A percentile compares a stretch with the other conserved stretches of the same genome.
Evolutionary conservation across 2,797 vertebrate genomes (phyloP).

Genomic region (Podargus strigoides): DNA sequence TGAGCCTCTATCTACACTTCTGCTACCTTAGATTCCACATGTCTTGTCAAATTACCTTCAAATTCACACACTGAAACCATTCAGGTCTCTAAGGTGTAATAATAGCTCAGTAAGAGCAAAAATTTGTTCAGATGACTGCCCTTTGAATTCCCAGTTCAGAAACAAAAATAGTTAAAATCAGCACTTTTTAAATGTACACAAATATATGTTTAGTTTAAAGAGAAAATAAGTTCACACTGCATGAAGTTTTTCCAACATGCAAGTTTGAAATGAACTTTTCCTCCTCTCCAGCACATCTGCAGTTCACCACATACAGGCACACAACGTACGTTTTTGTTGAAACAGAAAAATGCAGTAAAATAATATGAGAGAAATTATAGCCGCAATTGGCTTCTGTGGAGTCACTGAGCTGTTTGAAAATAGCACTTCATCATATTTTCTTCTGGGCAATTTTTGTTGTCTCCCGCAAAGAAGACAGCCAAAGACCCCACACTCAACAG

Average conservation of each 20-base stretch:
- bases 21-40: conserved; percentile 26
- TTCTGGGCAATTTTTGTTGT: not conserved
- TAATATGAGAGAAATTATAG: not conserved
- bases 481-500: not conserved
- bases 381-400: not conserved
- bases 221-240: conserved; percentile 24
- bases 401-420: not conserved
- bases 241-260: not conserved
- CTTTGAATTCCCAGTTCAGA: conserved; percentile 21
- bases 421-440: not conserved
- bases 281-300: conserved; percentile 26
- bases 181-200: not conserved
- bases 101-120: conserved; percentile 38
- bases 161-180: conserved; percentile 48
- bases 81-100: conserved; percentile 45
- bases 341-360: conserved; percentile 5
- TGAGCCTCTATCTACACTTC: not conserved
- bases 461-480: not conserved
- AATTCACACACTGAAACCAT: not conserved
- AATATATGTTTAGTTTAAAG: conserved; percentile 37
- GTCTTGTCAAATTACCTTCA: conserved; percentile 59
- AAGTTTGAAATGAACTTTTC: conserved; percentile 11
- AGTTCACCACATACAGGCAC: not conserved
- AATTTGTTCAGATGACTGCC: conserved; percentile 37
- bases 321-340: not conserved